Base-by-base conservation (phyloP, 2,113 vertebrate species). In the Hoplias malabaricus region DNA sequence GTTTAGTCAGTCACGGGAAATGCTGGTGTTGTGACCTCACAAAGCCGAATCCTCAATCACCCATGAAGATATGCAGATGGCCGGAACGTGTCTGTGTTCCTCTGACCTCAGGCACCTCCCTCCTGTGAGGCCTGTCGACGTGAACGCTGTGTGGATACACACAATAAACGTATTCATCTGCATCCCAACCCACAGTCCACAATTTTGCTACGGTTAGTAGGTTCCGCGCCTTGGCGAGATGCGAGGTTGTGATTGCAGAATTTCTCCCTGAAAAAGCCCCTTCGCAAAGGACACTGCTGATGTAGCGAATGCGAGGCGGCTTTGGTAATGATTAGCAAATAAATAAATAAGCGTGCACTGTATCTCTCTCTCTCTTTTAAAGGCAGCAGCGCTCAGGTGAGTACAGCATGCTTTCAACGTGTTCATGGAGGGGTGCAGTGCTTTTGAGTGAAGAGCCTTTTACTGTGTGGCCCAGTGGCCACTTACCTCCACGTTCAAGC, bases 381-480 rank as follows among this genome's bases (percentile, higher is more conserved):
- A 29, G 40, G 27, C 38, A 50, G 63, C 33, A 73, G 61, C 31
- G 12, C 61, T 29, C 33, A 23, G 63, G 50, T 68, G 31, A 78
- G 63, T 42, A 31, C 31, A 53, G 66, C 23, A n/a, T 12, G 50
- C 40, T 67, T 29, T 61, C 75, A 79, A 65, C 34, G 46, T 40
- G 50, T 36, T 68, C 8, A 38, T 66, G 25, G 53, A 79, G 66
- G 67, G n/a, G 63, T 73, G 66, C 14, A n/a, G 42, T 43, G 77
- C 68, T 72, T 66, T 75, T 40, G 33, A 67, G 72, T 79, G 33
- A 68, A 80, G 81, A 46, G 77, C 31, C 50, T 83, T 83, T 74
- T 31, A 76, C 73, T 27, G 23, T 77, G 63, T 33, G 66, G 73
- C 62, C 69, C 43, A 16, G 66, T 66, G 34, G 33, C 33, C 69